A percentile compares a stretch with the other conserved stretches of the same genome.
phyloP scores from a whole-genome alignment of 2,113 vertebrate genomes.

The Atlantisia rogersi region DNA sequence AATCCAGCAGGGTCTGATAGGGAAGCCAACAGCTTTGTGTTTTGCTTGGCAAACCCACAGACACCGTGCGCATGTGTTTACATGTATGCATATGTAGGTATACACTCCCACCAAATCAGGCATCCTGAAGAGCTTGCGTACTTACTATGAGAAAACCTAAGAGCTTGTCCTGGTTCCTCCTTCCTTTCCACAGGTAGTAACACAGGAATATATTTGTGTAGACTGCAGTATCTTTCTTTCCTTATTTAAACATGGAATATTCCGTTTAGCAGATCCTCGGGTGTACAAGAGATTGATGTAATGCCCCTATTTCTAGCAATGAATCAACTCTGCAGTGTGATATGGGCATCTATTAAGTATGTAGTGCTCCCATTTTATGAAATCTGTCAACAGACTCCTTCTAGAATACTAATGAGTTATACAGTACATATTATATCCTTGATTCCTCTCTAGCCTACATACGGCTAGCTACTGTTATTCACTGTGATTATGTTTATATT shows the following conservation, averaged over 20 bases:
- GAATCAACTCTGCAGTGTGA: conserved; percentile 5
- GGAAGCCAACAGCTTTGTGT: not conserved
- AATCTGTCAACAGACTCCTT: not conserved
- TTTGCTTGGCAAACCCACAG: not conserved
- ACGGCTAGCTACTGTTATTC: not conserved
- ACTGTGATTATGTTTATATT: not conserved
- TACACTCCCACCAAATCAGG: not conserved
- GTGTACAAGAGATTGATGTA: not conserved
- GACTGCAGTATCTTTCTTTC: not conserved
- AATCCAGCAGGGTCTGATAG: not conserved
- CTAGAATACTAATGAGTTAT: conserved; percentile 32
- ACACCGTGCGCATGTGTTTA: not conserved
- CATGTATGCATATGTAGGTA: not conserved
- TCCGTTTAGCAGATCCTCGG: not conserved
- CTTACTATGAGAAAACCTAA: not conserved
- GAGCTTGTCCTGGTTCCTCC: not conserved
- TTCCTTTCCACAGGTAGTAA: not conserved
- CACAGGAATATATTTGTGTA: not conserved
- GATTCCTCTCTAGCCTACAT: conserved; percentile 7
- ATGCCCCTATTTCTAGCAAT: not conserved
- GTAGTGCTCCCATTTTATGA: conserved; percentile 25
- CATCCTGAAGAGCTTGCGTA: not conserved
- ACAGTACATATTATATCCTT: not conserved
- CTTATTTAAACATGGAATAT: not conserved
- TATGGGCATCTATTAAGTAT: conserved; percentile 40